Evolutionary conservation across 2,888 invertebrate genomes (phyloP), one percentile per base, ranked within the genome.

Genomic region (Pyrochroa serraticornis): DNA sequence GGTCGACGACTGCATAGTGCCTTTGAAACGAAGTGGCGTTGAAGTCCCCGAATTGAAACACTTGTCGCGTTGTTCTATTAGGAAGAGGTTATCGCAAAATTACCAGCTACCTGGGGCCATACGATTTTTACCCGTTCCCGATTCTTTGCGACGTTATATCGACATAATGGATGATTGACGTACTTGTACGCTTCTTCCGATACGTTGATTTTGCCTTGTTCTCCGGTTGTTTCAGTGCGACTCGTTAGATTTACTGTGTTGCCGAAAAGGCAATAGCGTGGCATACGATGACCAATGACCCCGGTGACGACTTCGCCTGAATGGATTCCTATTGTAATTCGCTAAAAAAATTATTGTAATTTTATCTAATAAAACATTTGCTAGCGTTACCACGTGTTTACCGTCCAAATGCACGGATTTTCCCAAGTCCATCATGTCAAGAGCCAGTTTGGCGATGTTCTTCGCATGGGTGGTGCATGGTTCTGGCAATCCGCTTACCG

Each of bases 381-480:
- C 12, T 8, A 51, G 31, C 81, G 87, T 84, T 81, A 95, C 95
- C 81, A 96, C 92, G 36, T 91, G 90, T 71, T 92, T 89, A 12
- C 90, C 90, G 75, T 95, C 95, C 69, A 95, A 90, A 67, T 89
- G 87, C 1, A 96, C 91, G 68, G 92, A 90, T 71, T 91, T 88
- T 0, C 93, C 91, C 55, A 94, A 85, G 77, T 96, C 96, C 93
- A 97, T 94, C 92, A 97, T 95, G 75, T 96, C 96, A 14, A 97
- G 80, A 6, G 97, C 96, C 33, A 97, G 82, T 57, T 89, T 84
- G 0, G 92, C 94, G 72, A 97, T 96, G 75, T 95, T 94, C 67
- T 90, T 89, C 8, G 96, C 95, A 75, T 97, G 97, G 35, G 89
- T 90, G 53, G 87, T 86, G 76, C 95, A 95, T 6, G 90, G 91